Base-by-base conservation (phyloP, 2,113 vertebrate genomes). In the Istiophorus platypterus region DNA sequence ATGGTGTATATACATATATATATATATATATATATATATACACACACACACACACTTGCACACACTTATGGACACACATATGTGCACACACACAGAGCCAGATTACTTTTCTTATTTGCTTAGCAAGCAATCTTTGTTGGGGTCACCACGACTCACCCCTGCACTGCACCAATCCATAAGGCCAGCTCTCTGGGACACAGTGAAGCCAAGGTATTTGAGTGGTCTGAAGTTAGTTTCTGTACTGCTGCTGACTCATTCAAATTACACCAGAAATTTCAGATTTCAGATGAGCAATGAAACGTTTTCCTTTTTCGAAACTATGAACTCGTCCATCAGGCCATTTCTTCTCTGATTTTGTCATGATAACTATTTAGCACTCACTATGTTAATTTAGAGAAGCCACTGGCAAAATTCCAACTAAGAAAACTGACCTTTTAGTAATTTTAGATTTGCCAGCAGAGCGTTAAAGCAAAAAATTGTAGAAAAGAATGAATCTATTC, bases 91-190 rank as follows among this genome's bases (percentile, higher is more conserved):
- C 81, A 72, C 76, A 69, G 29, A 66, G n/a, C 59, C 75, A 75
- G 45, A 88, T 85, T 90, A 85, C 84, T 86, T 90, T 91, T 76
- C 80, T 88, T 87, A 91, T 92, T 89, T 92, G 88, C 89, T 91
- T 90, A 88, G 85, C 78, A 84, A 85, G 91, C 88, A 89, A 76
- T 91, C 78, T 86, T 87, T 90, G 71, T 76, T 76, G 71, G 87
- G 89, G 88, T 91, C 91, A 90, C 74, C 84, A 58, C 57, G 76
- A 37, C 39, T 88, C 75, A 88, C 69, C 73, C 84, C 77, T 64
- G 67, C 69, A 71, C 72, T 82, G 75, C 69, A 89, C 63, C 87
- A 79, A 89, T 90, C 88, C 83, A 88, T 91, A 81, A 86, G 66
- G 82, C 24, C 76, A 66, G 72, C 62, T 80, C 69, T 29, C 47